Percentiles rank a stretch among this genome's conserved stretches.
Evolutionary conservation across 2,113 vertebrate species (phyloP).

Genomic region (Acrocephalus arundinaceus): DNA sequence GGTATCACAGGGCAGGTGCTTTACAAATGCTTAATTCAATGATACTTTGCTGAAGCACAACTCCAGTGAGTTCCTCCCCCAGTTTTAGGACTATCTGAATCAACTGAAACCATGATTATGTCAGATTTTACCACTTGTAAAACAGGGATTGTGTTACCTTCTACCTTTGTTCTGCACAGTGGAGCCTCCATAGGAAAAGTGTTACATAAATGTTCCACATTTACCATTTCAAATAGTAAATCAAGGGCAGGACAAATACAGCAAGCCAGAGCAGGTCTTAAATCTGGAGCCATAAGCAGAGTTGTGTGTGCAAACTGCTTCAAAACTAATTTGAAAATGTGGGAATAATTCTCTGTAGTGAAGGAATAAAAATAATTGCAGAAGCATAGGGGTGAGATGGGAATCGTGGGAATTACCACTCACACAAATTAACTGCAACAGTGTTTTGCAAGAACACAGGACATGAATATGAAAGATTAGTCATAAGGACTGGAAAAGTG

Average conservation of each 20-base stretch:
- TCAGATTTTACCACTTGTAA: constrained; percentile 32
- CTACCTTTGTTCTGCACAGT: not conserved
- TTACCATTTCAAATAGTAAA: constrained; percentile 52
- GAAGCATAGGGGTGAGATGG: not conserved
- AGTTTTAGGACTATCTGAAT: not conserved
- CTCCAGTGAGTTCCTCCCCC: not conserved
- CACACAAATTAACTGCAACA: not conserved
- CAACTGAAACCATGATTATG: fast-evolving
- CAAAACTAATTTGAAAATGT: constrained; percentile 37
- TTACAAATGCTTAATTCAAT: not conserved
- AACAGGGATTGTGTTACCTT: constrained; percentile 17
- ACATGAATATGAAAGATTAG: constrained; percentile 3
- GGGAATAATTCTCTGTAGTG: constrained; percentile 6
- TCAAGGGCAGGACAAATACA: constrained; percentile 1
- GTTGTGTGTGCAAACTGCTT: not conserved
- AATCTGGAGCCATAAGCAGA: constrained; percentile 33
- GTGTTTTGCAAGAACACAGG: constrained; percentile 8
- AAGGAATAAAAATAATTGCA: constrained; percentile 2
- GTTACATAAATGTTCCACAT: constrained; percentile 14
- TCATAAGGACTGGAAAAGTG: constrained; percentile 24
- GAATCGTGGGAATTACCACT: constrained; percentile 24
- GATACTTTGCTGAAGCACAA: not conserved
- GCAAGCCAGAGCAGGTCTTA: constrained; percentile 25
- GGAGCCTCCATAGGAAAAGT: not conserved
- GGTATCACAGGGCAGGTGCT: not conserved